Evolutionary conservation across 2,113 vertebrate species (phyloP), one percentile per base, ranked within the genome.

Genomic region (Amblyopsis rosae): DNA sequence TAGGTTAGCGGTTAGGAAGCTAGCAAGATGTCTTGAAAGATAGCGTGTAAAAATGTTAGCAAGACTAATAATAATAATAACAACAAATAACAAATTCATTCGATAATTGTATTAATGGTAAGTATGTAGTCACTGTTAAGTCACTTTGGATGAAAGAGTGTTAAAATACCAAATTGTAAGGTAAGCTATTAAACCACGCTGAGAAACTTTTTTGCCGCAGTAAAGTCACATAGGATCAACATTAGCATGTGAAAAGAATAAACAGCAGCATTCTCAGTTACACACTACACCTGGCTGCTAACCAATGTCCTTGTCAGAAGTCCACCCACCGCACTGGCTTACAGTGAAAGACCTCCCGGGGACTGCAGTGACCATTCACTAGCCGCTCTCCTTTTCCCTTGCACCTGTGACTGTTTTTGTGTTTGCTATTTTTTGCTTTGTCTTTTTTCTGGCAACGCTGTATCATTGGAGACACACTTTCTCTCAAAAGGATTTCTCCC

Each of bases 361-460:
- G 93, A 89, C 89, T 75, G 70, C 86, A 76, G 88, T 92, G 90
- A 93, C 92, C 92, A 92, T 92, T 93, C 91, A 93, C 89, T 90
- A 81, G 85, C 54, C 86, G 87, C 86, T 82, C 90, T 91, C 91
- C 88, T 91, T 90, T 88, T 90, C 90, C 88, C 87, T 86, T 91
- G 91, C 93, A 93, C 93, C 93, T 93, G 93, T 93, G 92, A 93
- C 90, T 91, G 91, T 92, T 92, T 93, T 90, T 93, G 90, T 91
- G 89, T 90, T 90, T 93, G 88, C 90, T 90, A 89, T 90, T 88
- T 92, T 90, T 90, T 86, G 91, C 91, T 92, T 92, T 92, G 90
- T 91, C 87, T 91, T 91, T 91, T 91, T 93, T 75, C 91, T 93
- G 92, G 92, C 92, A 92, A 81, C 83, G 79, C 85, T 79, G 87